These are phyloP conservation scores for Rhizoglyphus robini DNA, from an alignment of 1,140 invertebrate species.

Conservation along the genomic window DNA sequence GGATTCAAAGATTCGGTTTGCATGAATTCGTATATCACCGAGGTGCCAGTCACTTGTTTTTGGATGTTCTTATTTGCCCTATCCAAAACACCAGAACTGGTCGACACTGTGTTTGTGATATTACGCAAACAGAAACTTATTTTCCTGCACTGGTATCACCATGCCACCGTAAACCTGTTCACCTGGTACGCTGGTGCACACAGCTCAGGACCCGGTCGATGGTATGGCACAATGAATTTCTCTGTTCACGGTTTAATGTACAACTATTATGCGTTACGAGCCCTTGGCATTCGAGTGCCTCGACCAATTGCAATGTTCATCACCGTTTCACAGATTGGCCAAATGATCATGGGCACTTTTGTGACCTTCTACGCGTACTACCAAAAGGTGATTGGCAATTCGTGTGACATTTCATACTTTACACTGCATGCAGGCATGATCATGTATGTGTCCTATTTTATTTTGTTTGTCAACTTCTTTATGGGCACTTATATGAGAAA, in stretches of 20 bases:
- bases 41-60: conserved; percentile 61
- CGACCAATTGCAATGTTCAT: conserved; percentile 72
- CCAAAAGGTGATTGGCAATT: conserved; percentile 29
- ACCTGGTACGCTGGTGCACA: conserved; percentile 94
- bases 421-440: conserved; percentile 35
- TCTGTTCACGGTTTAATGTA: conserved; percentile 93
- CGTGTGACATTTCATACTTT: conserved; percentile 34
- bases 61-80: conserved; percentile 91
- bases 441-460: conserved; percentile 60
- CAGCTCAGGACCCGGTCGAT: conserved; percentile 84
- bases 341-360: conserved; percentile 85
- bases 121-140: conserved; percentile 87
- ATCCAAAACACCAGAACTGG: conserved; percentile 77
- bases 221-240: conserved; percentile 98
- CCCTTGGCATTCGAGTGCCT: conserved; percentile 72
- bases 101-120: conserved; percentile 90
- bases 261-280: conserved; percentile 76
- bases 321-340: conserved; percentile 72
- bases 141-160: conserved; percentile 80
- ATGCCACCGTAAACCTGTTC: conserved; percentile 61
- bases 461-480: conserved; percentile 78
- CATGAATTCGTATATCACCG: too few species aligned
- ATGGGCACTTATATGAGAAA: conserved; percentile 61
- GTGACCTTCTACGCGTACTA: conserved; percentile 70
- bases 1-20: too few species aligned